Conservation (phyloP, 2,113 vertebrate genomes). For the Melanotaenia duboulayi region DNA sequence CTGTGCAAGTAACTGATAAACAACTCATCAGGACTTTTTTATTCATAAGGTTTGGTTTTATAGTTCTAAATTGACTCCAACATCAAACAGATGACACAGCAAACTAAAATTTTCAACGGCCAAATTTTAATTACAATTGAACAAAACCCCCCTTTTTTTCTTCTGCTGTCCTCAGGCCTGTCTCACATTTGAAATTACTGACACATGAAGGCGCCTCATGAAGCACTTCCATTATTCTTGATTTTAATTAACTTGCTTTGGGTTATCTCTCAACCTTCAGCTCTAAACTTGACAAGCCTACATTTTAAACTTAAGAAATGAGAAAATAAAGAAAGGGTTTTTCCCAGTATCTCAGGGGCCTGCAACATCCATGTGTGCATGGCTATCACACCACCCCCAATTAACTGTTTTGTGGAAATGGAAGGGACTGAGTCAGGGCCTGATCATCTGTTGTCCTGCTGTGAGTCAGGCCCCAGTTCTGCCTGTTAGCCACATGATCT, state of each 20-base stretch:
- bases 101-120: too few species aligned
- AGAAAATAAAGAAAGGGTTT: slow-evolving; percentile 30
- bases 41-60: not conserved
- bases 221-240: slow-evolving; percentile 33
- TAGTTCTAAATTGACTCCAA: not conserved
- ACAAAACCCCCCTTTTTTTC: slow-evolving; percentile 46
- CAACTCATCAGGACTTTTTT: not conserved
- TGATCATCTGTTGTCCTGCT: slow-evolving; percentile 68
- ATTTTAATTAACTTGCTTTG: slow-evolving; percentile 9
- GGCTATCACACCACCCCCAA: slow-evolving; percentile 61
- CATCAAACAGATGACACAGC: slow-evolving; percentile 3
- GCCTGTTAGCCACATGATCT: slow-evolving; percentile 80
- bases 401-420: slow-evolving; percentile 57
- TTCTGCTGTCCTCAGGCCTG: not conserved
- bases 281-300: not conserved
- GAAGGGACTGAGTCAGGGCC: slow-evolving; percentile 66
- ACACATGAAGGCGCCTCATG: slow-evolving; percentile 37
- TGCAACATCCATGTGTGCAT: slow-evolving; percentile 27
- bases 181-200: slow-evolving; percentile 34
- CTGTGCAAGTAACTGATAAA: not conserved
- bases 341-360: slow-evolving; percentile 7
- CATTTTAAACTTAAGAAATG: slow-evolving; percentile 17
- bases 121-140: slow-evolving; percentile 15
- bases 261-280: not conserved
- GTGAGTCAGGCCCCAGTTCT: slow-evolving; percentile 76